A percentile compares a stretch with the other conserved stretches of the same genome.
Evolutionary conservation across 2,888 invertebrate species (phyloP).

Genomic region (Gasteruption jaculator): DNA sequence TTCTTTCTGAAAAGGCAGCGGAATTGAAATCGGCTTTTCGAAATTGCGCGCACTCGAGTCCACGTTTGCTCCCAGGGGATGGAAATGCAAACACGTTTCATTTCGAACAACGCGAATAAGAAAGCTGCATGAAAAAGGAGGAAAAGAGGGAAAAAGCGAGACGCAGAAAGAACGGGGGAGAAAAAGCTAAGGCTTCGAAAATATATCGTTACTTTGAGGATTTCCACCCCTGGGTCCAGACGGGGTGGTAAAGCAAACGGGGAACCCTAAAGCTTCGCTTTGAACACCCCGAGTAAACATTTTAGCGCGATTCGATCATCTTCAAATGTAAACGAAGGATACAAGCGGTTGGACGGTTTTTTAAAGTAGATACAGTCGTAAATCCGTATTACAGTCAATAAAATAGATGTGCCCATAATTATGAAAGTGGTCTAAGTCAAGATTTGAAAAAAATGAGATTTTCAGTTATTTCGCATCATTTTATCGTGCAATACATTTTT

Average conservation of each 20-base stretch:
- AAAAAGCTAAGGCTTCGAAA: conserved; percentile 19
- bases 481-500: no score
- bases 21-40: conserved; percentile 50
- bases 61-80: conserved; percentile 35
- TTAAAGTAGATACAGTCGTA: no score
- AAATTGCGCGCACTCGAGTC: conserved; percentile 41
- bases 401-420: no score
- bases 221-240: conserved; percentile 32
- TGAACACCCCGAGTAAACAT: conserved; percentile 34
- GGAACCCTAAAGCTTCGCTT: conserved; percentile 33
- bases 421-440: no score
- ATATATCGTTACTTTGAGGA: conserved; percentile 38
- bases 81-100: conserved; percentile 46
- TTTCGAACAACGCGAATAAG: conserved; percentile 21
- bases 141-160: conserved; percentile 16
- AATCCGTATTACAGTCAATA: conserved; percentile 12
- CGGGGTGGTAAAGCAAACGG: conserved; percentile 30
- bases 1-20: conserved; percentile 40
- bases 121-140: conserved; percentile 16
- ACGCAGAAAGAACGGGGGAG: conserved; percentile 15
- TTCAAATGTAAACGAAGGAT: no score
- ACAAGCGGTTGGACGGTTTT: no score
- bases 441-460: no score
- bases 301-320: conserved; percentile 29
- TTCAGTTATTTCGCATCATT: no score